Percentiles rank a stretch among this genome's conserved stretches.
These are phyloP conservation scores for Tychaedon coryphoeus DNA, from an alignment of 2,113 vertebrate species.

Conservation along the genomic window DNA sequence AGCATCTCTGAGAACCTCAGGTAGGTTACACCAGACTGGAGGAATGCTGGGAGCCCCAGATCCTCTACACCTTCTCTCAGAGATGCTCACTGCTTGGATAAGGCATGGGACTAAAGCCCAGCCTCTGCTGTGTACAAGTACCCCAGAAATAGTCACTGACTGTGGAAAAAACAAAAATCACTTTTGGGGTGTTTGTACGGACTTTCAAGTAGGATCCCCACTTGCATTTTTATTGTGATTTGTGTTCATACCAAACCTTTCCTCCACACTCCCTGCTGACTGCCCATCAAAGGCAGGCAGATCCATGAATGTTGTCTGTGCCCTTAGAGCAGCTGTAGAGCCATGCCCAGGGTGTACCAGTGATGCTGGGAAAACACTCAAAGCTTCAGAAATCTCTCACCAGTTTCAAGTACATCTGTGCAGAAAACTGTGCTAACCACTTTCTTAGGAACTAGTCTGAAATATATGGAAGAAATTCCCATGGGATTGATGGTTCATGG, in stretches of 20 bases:
- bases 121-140: background rate
- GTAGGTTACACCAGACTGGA: background rate
- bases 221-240: background rate
- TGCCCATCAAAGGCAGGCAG: background rate
- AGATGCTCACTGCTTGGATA: background rate
- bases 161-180: background rate
- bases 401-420: background rate
- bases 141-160: background rate
- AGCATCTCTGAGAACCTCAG: background rate
- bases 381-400: background rate
- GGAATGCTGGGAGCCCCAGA: background rate
- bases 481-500: background rate
- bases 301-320: background rate
- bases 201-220: background rate
- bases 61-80: background rate
- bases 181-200: background rate
- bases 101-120: background rate
- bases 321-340: background rate
- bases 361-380: background rate
- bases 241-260: background rate
- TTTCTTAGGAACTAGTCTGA: background rate
- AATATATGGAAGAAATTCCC: background rate
- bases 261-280: background rate
- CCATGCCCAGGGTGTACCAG: background rate
- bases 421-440: background rate